Percentiles rank a stretch among this genome's conserved stretches.
These are phyloP conservation scores for Uloborus diversus DNA, from an alignment of 1,140 invertebrate genomes.

Conservation along the genomic window DNA sequence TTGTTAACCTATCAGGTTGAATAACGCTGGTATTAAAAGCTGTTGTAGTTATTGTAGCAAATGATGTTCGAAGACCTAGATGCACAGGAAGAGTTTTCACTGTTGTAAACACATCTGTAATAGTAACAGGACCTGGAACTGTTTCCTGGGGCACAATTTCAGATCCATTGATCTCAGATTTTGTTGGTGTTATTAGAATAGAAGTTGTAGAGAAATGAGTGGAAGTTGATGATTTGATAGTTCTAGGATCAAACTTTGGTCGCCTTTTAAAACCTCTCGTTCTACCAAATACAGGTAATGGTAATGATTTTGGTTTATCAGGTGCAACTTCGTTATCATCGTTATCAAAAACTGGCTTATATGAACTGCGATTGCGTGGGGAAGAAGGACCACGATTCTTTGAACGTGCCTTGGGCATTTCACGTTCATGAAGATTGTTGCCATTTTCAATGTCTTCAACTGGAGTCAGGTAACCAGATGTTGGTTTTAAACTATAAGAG, in stretches of 20 bases:
- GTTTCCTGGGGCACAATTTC: not conserved
- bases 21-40: conserved; percentile 58
- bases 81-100: conserved; percentile 60
- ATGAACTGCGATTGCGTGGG: not conserved
- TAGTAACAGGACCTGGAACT: conserved; percentile 45
- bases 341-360: conserved; percentile 23
- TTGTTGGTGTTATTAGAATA: not conserved
- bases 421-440: conserved; percentile 37
- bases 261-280: conserved; percentile 36
- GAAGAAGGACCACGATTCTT: not conserved
- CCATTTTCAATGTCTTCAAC: conserved; percentile 20
- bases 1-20: conserved; percentile 54
- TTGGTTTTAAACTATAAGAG: conserved; percentile 35
- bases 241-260: conserved; percentile 54
- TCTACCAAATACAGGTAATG: conserved; percentile 42
- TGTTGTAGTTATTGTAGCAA: conserved; percentile 61
- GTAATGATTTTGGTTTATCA: conserved; percentile 35
- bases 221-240: conserved; percentile 16
- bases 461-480: not conserved
- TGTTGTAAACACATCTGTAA: conserved; percentile 60
- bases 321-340: conserved; percentile 38
- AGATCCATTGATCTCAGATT: not conserved
- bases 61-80: conserved; percentile 60
- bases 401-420: not conserved
- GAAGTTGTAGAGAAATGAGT: not conserved